Base-by-base conservation (phyloP, 2,888 invertebrate species). In the Mythimna ferrago region DNA sequence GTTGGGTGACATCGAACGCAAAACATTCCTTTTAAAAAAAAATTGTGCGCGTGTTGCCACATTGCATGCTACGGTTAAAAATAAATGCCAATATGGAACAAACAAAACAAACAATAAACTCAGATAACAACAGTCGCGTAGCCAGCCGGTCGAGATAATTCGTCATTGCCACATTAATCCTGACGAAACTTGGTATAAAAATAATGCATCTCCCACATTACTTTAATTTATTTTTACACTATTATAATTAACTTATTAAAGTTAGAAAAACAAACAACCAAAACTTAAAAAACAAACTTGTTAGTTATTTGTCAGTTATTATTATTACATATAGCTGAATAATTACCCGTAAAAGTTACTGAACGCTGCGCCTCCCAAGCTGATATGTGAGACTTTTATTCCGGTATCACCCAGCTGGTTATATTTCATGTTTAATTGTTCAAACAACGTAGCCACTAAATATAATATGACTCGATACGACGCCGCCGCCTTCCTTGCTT, bases 361-460 rank as follows among this genome's bases (percentile, higher is more conserved):
- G 78, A 98, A 97, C 5, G 98, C 97, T 16, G 97, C 98, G 62
- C 98, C 97, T n/a, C 98, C 98, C 54, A 98, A 93, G 51, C 98
- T 97, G 60, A 98, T 88, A 88, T 97, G 97, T 3, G 98, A 98
- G 41, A 98, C 95, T 75, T 96, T 91, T 81, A 98, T 91, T 54
- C 97, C 98, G 1, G 99, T 99, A 76, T 96, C 97, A 0, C 98
- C 99, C 19, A 99, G 96, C 64, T 93, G 87, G 71, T 97, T 97
- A 90, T 98, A 99, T 88, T 97, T 97, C 98, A 99, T 98, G 66
- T 67, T 86, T 70, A 69, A 26, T 41, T 54, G 32, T 51, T 16
- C 11, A 69, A 71, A 74, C 38, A 67, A 71, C 21, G 38, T n/a
- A 58, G 64, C 26, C 32, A 54, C 3, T 71, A 68, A 64, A 57